Base-by-base conservation (phyloP, 2,797 vertebrate species). In the Darevskia mixta region DNA sequence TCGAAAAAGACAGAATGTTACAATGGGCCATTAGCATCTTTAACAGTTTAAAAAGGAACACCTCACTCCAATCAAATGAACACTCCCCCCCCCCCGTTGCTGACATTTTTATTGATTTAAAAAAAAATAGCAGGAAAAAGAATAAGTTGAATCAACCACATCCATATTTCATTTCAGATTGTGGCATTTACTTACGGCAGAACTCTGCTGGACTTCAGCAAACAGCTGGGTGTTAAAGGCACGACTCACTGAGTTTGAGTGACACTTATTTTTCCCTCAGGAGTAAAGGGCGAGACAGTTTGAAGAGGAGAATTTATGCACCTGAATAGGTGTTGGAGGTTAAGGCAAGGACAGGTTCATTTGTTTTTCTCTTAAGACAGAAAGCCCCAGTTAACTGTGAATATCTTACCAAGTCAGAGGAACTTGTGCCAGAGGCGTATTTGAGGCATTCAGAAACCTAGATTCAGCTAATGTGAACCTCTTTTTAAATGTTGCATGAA, bases 71-170 rank as follows among this genome's bases (percentile, higher is more conserved):
- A 78, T 73, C 25, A 90, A 91, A 80, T 35, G 6, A n/a, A 82
- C 61, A 43, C 1, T 17, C 88, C 5, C 2, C 76, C 13, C 27
- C n/a, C n/a, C 43, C 13, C 3, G 13, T 80, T 17, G 8, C 11
- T 90, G 83, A 92, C 71, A 73, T 87, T 94, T 95, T 92, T 89
- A 92, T 89, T 88, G 79, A 77, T 82, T 89, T 88, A 20, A 35
- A 67, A 88, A 86, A 18, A 0, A 76, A 80, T 38, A 88, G 17
- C 72, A 92, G 10, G 4, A 32, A 64, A 32, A 66, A 76, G 45
- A 87, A 75, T 43, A 29, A 35, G 15, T 43, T 66, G 17, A 73
- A 1, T 10, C 66, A 23, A 87, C 9, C 78, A 49, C 85, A 89
- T 35, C 61, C 13, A 69, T 87, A 86, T 80, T 94, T 91, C 38